Evolutionary conservation across 2,113 vertebrate species (phyloP).

Genomic region (Misgurnus mizolepis): DNA sequence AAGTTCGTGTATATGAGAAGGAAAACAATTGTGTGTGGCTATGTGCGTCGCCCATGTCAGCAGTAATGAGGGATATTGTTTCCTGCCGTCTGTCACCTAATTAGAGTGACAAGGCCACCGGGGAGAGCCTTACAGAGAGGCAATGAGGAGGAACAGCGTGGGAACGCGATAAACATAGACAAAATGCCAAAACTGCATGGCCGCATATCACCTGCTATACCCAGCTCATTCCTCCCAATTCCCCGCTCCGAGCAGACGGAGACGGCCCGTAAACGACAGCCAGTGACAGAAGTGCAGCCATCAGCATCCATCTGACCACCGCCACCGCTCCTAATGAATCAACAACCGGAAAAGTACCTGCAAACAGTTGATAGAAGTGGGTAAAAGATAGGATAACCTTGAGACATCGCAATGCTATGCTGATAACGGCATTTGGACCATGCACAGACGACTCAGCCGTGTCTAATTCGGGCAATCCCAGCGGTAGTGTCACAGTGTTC

Average conservation of each 20-base stretch:
- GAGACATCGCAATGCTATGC: not conserved
- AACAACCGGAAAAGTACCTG: constrained; percentile 5
- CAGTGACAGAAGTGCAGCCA: constrained; percentile 42
- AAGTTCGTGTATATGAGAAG: constrained; percentile 44
- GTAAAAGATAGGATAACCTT: constrained; percentile 7
- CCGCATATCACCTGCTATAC: constrained; percentile 46
- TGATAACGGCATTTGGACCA: not conserved
- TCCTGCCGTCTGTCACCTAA: constrained; percentile 62
- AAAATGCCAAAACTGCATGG: constrained; percentile 38
- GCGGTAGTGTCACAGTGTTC: not conserved
- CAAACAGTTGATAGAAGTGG: not conserved
- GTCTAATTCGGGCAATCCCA: constrained; percentile 7
- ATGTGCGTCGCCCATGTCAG: constrained; percentile 49
- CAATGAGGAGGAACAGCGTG: constrained; percentile 51
- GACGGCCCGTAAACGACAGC: constrained; percentile 17
- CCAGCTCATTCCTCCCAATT: constrained; percentile 44
- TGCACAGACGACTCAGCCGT: not conserved
- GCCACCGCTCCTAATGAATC: constrained; percentile 43
- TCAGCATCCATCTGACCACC: constrained; percentile 39
- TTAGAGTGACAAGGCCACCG: constrained; percentile 63
- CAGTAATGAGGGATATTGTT: constrained; percentile 61
- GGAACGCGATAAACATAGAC: constrained; percentile 52
- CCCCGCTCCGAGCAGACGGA: constrained; percentile 27
- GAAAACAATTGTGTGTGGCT: constrained; percentile 36
- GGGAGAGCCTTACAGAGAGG: constrained; percentile 50